Evolutionary conservation across 1,140 invertebrate genomes (phyloP), one percentile per base, ranked within the genome.

Genomic region (Diorhabda elongata): DNA sequence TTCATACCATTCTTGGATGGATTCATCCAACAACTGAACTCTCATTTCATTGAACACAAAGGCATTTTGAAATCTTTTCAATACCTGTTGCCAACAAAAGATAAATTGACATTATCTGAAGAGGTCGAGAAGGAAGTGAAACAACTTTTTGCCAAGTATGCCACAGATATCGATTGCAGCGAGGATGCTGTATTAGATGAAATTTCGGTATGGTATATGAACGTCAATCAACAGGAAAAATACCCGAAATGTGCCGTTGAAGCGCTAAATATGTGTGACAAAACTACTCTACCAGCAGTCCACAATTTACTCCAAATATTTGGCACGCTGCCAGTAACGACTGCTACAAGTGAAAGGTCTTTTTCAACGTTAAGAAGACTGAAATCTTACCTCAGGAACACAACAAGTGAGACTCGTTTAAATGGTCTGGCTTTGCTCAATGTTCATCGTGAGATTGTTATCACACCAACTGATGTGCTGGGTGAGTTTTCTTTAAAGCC

Each of bases 401-500:
- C 69, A 68, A 65, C 43, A 56, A 59, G 26, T 43, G n/a, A 73
- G 44, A 5, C 42, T 64, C 9, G 66, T 41, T 52, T 71, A 58
- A 71, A 71, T 68, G 69, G 69, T 11, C 44, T 71, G 43, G 69
- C 70, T 45, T 11, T 71, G 42, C 52, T 71, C 3, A 71, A 71
- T 47, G 58, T 71, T 42, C 69, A 71, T 44, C 26, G 60, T 7
- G 69, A 72, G 8, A 67, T 71, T 5, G 26, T 9, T 45, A 58
- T 67, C 5, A 62, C n/a, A 7, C 61, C 5, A 9, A 43, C 61
- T 9, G 65, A 67, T 57, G 57, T 66, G 61, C 58, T 60, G 5
- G n/a, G 26, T 26, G 26, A 26, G 26, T 26, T 26, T 26, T 26
- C 26, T 26, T 26, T 26, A 26, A 26, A 26, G 26, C 26, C 26